phyloP scores from a whole-genome alignment of 2,113 vertebrate genomes.

The Ranitomeya imitator region DNA sequence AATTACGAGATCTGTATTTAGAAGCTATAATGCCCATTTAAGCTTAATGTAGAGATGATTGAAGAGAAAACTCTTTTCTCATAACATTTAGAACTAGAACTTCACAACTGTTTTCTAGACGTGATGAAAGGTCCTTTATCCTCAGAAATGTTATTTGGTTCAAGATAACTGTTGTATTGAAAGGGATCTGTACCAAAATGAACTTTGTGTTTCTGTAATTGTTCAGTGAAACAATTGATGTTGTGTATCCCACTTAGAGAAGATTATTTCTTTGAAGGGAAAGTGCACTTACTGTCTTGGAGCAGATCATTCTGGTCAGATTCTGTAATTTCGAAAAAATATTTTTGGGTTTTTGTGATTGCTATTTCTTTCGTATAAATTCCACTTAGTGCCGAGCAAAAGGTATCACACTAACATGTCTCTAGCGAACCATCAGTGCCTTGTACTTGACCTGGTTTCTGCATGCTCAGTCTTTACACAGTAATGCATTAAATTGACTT shows the following conservation, averaged over 20 bases:
- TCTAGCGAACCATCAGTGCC: background rate
- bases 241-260: constrained; percentile 20
- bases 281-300: background rate
- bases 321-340: background rate
- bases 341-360: background rate
- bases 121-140: background rate
- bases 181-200: background rate
- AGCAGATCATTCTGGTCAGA: background rate
- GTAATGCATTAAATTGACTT: background rate
- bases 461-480: background rate
- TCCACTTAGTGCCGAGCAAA: background rate
- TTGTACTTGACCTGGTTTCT: background rate
- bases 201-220: constrained; percentile 22
- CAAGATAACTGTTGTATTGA: background rate
- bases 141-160: background rate
- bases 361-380: background rate
- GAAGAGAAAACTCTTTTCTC: background rate
- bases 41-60: background rate
- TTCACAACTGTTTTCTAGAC: background rate
- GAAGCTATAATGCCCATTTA: background rate
- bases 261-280: constrained; percentile 17
- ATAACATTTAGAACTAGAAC: background rate
- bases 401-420: background rate
- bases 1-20: no score
- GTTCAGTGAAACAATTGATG: background rate